phyloP scores from a whole-genome alignment of 2,797 vertebrate species.

The Dendrocincla fuliginosa region DNA sequence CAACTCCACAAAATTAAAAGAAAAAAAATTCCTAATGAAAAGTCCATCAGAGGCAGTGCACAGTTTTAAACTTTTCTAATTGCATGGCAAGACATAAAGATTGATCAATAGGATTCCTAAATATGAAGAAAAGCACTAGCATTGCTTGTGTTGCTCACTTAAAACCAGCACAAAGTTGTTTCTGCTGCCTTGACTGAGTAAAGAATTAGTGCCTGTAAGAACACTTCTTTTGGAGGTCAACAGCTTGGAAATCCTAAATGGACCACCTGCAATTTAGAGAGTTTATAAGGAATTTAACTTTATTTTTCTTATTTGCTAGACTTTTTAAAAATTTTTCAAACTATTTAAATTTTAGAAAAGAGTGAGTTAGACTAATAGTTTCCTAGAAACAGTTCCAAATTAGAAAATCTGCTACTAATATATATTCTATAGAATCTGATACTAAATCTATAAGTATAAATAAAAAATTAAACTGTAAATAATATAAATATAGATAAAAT shows the following conservation, averaged over 20 bases:
- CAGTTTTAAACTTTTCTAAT: not conserved
- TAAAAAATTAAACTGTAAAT: not conserved
- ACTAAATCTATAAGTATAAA: not conserved
- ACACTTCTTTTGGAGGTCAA: conserved; percentile 18
- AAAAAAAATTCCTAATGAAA: not conserved
- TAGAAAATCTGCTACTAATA: not conserved
- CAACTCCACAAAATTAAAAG: not conserved
- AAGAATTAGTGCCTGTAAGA: not conserved
- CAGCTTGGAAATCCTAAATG: conserved; percentile 20
- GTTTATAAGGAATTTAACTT: conserved; percentile 42
- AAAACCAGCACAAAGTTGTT: not conserved
- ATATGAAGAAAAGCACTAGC: not conserved
- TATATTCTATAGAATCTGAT: not conserved
- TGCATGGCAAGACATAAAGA: not conserved
- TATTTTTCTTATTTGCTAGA: conserved; percentile 29
- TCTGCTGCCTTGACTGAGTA: not conserved
- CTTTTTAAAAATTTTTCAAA: conserved; percentile 4
- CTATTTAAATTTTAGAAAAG: not conserved
- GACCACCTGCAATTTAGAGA: conserved; percentile 1
- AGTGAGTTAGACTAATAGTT: not conserved
- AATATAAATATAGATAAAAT: not conserved
- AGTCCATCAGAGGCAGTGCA: not conserved
- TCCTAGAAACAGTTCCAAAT: not conserved
- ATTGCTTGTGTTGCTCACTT: not conserved
- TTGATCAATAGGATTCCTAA: not conserved